These are phyloP conservation scores for Neogale vison DNA, from an alignment of 2,113 vertebrate genomes.

Conservation along the genomic window DNA sequence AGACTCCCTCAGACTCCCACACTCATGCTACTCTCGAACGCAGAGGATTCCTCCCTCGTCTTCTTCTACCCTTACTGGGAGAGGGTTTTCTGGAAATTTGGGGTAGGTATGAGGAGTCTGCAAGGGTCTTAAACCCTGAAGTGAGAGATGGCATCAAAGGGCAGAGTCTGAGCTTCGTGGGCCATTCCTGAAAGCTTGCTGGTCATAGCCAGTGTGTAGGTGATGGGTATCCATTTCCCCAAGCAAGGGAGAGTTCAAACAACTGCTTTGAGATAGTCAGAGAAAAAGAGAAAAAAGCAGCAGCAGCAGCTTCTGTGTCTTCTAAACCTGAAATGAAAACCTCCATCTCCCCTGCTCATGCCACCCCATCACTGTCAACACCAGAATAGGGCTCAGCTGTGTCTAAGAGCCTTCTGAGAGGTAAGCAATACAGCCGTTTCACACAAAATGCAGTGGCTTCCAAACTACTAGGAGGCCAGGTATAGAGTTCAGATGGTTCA, in stretches of 20 bases:
- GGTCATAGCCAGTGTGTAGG: neutral
- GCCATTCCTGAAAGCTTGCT: neutral
- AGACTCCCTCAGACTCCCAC: neutral
- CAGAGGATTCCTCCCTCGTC: neutral
- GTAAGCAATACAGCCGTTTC: neutral
- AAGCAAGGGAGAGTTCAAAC: neutral
- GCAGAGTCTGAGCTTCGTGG: neutral
- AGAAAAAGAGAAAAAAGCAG: neutral
- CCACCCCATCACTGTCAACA: neutral
- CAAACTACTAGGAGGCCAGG: neutral
- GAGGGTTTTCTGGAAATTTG: neutral
- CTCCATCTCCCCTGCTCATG: neutral
- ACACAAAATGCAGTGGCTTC: neutral
- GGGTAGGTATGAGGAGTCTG: neutral
- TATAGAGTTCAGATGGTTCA: accelerated
- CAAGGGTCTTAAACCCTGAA: neutral
- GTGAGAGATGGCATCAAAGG: neutral
- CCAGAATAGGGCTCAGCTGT: neutral
- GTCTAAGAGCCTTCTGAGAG: neutral
- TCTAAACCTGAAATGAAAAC: neutral
- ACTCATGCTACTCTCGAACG: too few relatives aligned
- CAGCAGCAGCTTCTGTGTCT: neutral
- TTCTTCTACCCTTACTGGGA: neutral
- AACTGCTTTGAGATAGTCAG: neutral
- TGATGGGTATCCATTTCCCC: too few relatives aligned